Base-by-base conservation (phyloP, 2,888 invertebrate genomes). In the Yponomeuta evonymella region DNA sequence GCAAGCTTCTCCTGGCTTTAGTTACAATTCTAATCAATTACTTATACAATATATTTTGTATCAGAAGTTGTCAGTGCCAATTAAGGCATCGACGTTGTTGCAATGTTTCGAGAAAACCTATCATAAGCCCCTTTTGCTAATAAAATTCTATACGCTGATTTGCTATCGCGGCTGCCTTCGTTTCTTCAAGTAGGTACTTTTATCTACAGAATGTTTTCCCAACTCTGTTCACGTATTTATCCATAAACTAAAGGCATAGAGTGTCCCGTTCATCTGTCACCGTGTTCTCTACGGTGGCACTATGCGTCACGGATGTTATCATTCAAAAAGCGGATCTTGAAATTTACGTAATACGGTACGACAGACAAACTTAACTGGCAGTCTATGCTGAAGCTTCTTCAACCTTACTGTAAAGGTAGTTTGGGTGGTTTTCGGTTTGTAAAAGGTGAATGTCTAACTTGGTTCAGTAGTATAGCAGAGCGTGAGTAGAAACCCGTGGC, bases 401-500 rank as follows among this genome's bases (percentile, higher is more conserved):
- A n/a, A 36, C 48, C 36, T 67, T 67, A 48, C 30, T 36, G 9
- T 15, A n/a, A 8, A 15, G 10, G 51, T 23, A 5, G 15, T 67
- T 33, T 12, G 36, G 10, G 43, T 12, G n/a, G 10, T 12, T 69
- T 69, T 51, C 58, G 12, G 23, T 12, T 69, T 58, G 58, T 15
- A 12, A 11, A 11, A 62, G 33, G 1, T 67, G 36, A 36, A 36
- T 51, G 8, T 15, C 10, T 69, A 33, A 30, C 9, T 69, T 51
- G 51, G 51, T 58, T 12, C 8, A 6, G 15, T 29, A 5, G 23
- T 48, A n/a, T 69, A 33, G 23, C 79, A 80, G 86, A 79, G 86
- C 88, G 89, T 89, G 89, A 86, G 86, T 85, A 76, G 87, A 85
- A 88, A 88, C 75, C 77, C 72, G 75, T 71, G 73, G 75, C 73